Evolutionary conservation across 2,797 vertebrate species (phyloP).

Genomic region (Trichosurus vulpecula): DNA sequence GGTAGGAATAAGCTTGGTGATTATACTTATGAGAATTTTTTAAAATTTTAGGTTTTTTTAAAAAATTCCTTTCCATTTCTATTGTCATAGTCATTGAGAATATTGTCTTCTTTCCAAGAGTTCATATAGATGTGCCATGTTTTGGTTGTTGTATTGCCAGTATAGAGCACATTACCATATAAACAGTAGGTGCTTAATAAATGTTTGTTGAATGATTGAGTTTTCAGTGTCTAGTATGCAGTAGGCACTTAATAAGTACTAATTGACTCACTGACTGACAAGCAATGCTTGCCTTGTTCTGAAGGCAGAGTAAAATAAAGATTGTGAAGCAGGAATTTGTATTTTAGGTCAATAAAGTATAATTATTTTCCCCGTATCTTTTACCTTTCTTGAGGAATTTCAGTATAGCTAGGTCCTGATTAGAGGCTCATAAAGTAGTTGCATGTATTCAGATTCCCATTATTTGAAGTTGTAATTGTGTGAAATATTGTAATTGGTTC

Average conservation of each 20-base stretch:
- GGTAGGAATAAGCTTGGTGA: not conserved
- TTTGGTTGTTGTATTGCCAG: not conserved
- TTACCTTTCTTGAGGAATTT: conserved; percentile 27
- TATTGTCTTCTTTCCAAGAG: not conserved
- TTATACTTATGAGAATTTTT: not conserved
- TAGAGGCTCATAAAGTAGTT: not conserved
- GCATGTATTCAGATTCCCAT: not conserved
- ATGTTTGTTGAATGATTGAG: not conserved
- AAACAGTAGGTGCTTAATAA: not conserved
- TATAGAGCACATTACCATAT: not conserved
- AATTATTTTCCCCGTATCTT: conserved; percentile 38
- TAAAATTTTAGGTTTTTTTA: not conserved
- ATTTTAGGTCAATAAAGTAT: conserved; percentile 37
- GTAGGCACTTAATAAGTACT: not conserved
- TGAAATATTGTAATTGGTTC: not conserved
- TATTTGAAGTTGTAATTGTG: not conserved
- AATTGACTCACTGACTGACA: not conserved
- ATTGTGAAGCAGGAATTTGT: conserved; percentile 37
- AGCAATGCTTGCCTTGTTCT: conserved; percentile 36
- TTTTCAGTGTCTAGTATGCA: not conserved
- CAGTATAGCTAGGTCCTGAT: not conserved
- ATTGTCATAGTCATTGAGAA: not conserved
- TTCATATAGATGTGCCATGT: not conserved
- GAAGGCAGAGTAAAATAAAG: not conserved
- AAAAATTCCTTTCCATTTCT: not conserved